Evolutionary conservation across 2,888 invertebrate genomes (phyloP).

Genomic region (Oscheius myriophilus): DNA sequence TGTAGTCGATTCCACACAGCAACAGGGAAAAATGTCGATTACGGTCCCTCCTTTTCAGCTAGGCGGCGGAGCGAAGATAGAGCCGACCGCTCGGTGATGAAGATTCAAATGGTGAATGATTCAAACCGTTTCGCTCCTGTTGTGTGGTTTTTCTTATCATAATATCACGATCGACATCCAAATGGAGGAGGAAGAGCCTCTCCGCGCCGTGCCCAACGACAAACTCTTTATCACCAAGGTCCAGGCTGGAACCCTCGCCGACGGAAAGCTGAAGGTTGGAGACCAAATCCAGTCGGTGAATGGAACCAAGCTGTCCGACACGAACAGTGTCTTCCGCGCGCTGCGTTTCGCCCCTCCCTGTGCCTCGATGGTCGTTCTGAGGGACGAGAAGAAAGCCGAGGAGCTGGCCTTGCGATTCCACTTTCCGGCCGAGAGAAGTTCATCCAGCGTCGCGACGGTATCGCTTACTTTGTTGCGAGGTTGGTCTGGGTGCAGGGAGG

Average conservation of each 20-base stretch:
- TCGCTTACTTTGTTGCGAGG: conserved; percentile 40
- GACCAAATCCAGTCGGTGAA: conserved; percentile 61
- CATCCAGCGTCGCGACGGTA: conserved; percentile 61
- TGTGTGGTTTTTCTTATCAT: no score
- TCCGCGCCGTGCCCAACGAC: conserved; percentile 64
- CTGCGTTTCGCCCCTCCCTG: conserved; percentile 57
- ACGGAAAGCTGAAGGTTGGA: conserved; percentile 63
- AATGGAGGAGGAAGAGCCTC: conserved; percentile 66
- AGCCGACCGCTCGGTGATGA: no score
- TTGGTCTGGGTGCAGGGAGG: conserved; percentile 33
- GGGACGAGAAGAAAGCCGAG: conserved; percentile 33
- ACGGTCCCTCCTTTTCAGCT: no score
- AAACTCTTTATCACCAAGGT: conserved; percentile 63
- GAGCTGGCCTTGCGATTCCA: conserved; percentile 55
- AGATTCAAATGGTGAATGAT: no score
- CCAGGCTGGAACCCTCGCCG: conserved; percentile 59
- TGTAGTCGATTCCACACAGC: no score
- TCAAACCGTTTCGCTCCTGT: no score
- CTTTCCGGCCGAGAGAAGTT: conserved; percentile 61
- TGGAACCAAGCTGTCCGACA: conserved; percentile 40
- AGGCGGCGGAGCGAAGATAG: no score
- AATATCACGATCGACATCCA: conserved; percentile 53
- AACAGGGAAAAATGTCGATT: no score
- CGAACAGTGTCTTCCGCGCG: conserved; percentile 58
- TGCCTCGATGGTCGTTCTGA: conserved; percentile 38